Evolutionary conservation across 2,113 vertebrate genomes (phyloP).

Genomic region (Brienomyrus brachyistius): DNA sequence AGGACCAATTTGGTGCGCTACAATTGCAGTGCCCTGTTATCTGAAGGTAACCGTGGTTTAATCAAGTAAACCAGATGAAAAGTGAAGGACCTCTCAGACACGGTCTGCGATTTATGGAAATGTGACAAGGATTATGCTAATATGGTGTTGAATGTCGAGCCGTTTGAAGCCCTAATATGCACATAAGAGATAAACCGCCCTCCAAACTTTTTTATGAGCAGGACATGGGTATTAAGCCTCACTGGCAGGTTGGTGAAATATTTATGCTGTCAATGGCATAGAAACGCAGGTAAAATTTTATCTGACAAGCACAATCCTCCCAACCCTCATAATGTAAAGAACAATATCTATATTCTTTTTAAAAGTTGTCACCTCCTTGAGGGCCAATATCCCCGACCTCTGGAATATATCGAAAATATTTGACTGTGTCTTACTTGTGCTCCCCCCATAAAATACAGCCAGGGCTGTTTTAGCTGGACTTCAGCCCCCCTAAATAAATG

Average conservation of each 20-base stretch:
- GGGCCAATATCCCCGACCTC: too few species aligned
- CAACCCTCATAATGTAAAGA: neutral
- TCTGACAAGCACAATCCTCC: neutral
- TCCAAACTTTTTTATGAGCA: neutral
- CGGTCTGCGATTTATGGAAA: constrained; percentile 13
- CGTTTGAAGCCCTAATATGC: constrained; percentile 6
- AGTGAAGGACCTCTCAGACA: constrained; percentile 4
- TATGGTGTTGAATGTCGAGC: neutral
- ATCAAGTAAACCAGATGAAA: constrained; percentile 5
- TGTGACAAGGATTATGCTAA: constrained; percentile 8
- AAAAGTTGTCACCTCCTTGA: neutral
- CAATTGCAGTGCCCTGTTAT: neutral
- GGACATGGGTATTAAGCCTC: neutral
- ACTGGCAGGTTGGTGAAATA: neutral
- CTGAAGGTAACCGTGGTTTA: neutral
- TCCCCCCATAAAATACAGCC: neutral
- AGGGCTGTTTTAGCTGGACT: neutral
- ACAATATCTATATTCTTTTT: neutral
- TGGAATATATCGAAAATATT: neutral
- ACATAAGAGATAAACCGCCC: constrained; percentile 7
- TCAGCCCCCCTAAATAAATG: neutral
- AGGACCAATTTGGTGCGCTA: neutral
- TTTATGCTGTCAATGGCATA: neutral
- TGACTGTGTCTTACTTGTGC: neutral
- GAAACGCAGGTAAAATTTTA: neutral